Base-by-base conservation (phyloP, 1,140 invertebrate genomes). In the Macrotrachela quadricornifera region DNA sequence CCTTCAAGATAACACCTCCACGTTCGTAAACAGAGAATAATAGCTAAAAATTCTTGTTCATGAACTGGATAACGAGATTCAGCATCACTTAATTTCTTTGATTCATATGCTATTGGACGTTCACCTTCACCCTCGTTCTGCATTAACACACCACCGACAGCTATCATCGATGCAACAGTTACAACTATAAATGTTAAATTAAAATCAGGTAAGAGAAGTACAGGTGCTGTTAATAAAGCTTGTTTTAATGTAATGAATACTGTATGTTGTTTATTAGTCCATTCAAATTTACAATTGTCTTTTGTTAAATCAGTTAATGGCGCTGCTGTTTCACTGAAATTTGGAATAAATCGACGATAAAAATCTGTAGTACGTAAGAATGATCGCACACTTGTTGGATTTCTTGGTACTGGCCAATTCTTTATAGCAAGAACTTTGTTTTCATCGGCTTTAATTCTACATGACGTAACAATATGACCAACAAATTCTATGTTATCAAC, bases 121-220 rank as follows among this genome's bases (percentile, higher is more conserved):
- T 61, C 50, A 21, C 62, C 61, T 36, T 63, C 57, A 11, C 62
- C 45, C 8, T 58, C 55, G 4, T 21, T 51, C 59, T 73, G 69
- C 17, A 63, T 62, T 16, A 74, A 42, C 6, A 71, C 62, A 12
- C 65, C 70, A 12, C 66, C 68, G 39, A 72, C 53, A 10, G 65
- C 65, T 58, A 59, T 55, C 14, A 64, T 61, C 12, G 64, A 66
- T 15, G 69, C 70, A 59, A 74, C 73, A 0, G 66, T 70, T 30
- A 66, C 63, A 1, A 72, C 55, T 0, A 64, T 62, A 48, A 68
- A 69, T 0, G 57, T 60, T 59, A 65, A 52, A 10, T 49, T 54
- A 47, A 63, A 63, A 54, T 70, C 55, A 16, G 65, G 62, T 48
- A 57, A 63, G 12, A 44, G 37, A 51, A 69, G 57, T n/a, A 64